Evolutionary conservation across 2,888 invertebrate genomes (phyloP), one percentile per base, ranked within the genome.

Genomic region (Oxytorus armatus): DNA sequence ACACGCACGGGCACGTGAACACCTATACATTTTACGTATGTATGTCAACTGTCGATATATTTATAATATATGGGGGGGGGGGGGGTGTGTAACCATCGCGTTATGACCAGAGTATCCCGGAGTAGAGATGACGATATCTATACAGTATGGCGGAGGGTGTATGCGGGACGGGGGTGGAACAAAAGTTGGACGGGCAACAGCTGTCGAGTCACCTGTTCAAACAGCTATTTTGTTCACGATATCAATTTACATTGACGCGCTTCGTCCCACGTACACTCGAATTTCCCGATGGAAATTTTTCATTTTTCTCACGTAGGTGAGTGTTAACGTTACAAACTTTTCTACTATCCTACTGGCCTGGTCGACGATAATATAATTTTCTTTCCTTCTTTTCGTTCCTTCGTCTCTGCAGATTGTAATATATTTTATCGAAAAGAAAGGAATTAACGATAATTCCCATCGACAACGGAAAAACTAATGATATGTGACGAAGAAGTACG

Each of bases 191-290:
- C 81, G 85, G 77, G 78, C 83, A 85, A 87, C 90, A 90, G 89
- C 90, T 90, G 90, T 87, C 88, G 88, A 88, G 86, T 88, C 90
- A 90, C 89, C 90, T 90, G 90, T 90, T 90, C 90, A 90, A 90
- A 90, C 89, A 90, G 89, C 86, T 88, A 87, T 85, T 83, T 85
- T 87, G 83, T 81, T 74, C 82, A 79, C 83, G 83, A 84, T 81
- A 82, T 86, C 85, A 85, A 85, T 85, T 86, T 82, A 86, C 82
- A 83, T 86, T 81, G 79, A 66, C 82, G 81, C 75, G 81, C 85
- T 77, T 83, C 80, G 70, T 16, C 39, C 53, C 33, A 39, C 68
- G 16, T 57, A 74, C 47, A 21, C 47, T 51, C 53, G 33, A 65
- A 65, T 79, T 79, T 70, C 68, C 61, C 63, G 4, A 23, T 55